Evolutionary conservation across 2,113 vertebrate genomes (phyloP).

Genomic region (Notarius quadriscutis): DNA sequence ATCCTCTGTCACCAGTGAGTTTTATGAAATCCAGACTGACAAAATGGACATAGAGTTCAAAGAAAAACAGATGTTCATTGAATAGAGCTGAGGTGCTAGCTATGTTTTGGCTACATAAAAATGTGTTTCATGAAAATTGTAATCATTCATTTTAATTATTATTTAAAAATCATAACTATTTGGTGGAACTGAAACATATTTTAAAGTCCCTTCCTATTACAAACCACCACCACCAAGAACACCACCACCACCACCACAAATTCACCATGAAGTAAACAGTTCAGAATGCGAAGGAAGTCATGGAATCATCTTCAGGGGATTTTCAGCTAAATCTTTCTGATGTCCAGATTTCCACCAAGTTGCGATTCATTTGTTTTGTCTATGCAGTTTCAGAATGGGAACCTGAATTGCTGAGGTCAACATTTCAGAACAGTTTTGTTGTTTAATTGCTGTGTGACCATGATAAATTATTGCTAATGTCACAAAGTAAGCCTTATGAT

Average conservation of each 20-base stretch:
- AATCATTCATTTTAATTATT: background rate
- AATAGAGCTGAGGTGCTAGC: background rate
- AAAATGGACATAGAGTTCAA: background rate
- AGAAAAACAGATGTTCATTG: background rate
- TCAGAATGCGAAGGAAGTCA: background rate
- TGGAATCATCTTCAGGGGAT: background rate
- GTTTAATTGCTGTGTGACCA: background rate
- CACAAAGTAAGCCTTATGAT: background rate
- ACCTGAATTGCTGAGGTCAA: background rate
- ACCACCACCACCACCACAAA: no score
- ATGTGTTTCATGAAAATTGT: background rate
- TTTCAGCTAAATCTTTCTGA: background rate
- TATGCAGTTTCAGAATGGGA: background rate
- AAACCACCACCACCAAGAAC: background rate
- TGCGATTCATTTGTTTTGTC: background rate
- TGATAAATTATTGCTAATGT: background rate
- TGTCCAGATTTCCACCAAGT: background rate
- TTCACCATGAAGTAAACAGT: background rate
- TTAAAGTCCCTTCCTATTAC: background rate
- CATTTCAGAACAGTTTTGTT: background rate
- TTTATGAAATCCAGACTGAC: slow-evolving; percentile 44
- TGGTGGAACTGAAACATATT: background rate
- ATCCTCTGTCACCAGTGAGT: slow-evolving; percentile 9
- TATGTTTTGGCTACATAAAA: background rate
- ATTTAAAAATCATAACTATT: background rate